Base-by-base conservation (phyloP, 1,140 invertebrate species). In the Eueides isabella region DNA sequence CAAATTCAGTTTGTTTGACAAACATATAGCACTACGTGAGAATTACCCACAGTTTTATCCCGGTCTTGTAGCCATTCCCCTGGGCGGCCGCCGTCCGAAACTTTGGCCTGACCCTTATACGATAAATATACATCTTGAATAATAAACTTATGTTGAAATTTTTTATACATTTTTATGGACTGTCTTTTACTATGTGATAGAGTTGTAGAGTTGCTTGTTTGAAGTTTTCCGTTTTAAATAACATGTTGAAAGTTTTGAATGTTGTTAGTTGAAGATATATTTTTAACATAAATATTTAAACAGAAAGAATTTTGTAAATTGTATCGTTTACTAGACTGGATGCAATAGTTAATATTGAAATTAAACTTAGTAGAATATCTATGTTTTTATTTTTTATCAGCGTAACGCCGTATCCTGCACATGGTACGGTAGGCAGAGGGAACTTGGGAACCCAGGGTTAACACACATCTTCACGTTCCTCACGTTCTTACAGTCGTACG, bases 31-130 rank as follows among this genome's bases (percentile, higher is more conserved):
- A 67, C 82, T 87, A 90, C 83, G 88, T 92, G 90, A 80, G 84
- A 92, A 92, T 92, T 91, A 90, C 88, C 80, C 80, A 79, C 81
- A 89, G 84, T 89, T 91, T 92, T 92, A 91, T 89, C 90, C 87
- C 71, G 80, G 77, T 74, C 75, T 82, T 81, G 84, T 19, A 85
- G 83, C 85, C 81, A 83, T 48, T 65, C 87, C 85, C 90, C 30
- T 38, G 85, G 86, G 86, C 64, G 67, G 80, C 77, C 80, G 76
- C 81, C 80, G 89, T 85, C 89, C 86, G 86, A 89, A 92, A 90
- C 81, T 89, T 89, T 80, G 76, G 73, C 84, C 87, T 88, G 88
- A 89, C 88, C 86, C 88, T 85, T 68, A 55, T 26, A 78, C 16
- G 55, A 75, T 82, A 82, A 79, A 78, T 80, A 78, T 78, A 79